Percentiles rank a stretch among this genome's conserved stretches.
phyloP scores from a whole-genome alignment of 1,140 invertebrate species.

The Archivesica marissinica region DNA sequence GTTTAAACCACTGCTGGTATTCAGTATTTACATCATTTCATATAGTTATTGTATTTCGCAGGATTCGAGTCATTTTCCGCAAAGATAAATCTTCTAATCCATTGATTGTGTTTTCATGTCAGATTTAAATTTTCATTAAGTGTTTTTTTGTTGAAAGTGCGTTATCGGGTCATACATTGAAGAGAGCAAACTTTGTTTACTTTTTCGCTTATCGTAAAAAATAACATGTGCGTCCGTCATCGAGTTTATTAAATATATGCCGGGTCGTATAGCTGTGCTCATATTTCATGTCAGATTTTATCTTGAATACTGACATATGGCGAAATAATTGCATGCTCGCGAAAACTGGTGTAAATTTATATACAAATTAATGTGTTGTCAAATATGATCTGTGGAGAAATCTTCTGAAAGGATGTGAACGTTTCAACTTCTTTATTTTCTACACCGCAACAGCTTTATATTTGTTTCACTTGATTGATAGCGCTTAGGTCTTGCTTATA shows the following conservation, averaged over 20 bases:
- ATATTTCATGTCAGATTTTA: conserved; percentile 48
- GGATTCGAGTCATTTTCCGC: background rate
- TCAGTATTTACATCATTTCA: no score
- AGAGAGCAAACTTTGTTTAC: conserved; percentile 37
- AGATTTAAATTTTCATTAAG: conserved; percentile 12
- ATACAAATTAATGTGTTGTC: conserved; percentile 51
- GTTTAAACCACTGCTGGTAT: no score
- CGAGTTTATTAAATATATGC: conserved; percentile 53
- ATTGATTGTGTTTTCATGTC: conserved; percentile 9
- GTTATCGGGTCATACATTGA: conserved; percentile 51
- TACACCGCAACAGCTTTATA: background rate
- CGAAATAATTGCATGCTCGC: conserved; percentile 41
- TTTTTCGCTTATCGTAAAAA: conserved; percentile 52
- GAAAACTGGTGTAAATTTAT: conserved; percentile 53
- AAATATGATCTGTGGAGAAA: conserved; percentile 37
- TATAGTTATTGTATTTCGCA: background rate
- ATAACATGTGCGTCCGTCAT: conserved; percentile 48
- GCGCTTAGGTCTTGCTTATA: background rate
- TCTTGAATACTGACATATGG: conserved; percentile 55
- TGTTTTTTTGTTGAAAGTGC: conserved; percentile 9
- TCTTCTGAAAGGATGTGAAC: background rate
- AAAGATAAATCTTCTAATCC: background rate
- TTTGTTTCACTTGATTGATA: background rate
- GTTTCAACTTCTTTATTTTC: background rate
- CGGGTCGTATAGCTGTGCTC: conserved; percentile 22